Percentiles rank a stretch among this genome's conserved stretches.
These are phyloP conservation scores for Toxotes chatareus DNA, from an alignment of 2,113 vertebrate genomes.

Conservation along the genomic window DNA sequence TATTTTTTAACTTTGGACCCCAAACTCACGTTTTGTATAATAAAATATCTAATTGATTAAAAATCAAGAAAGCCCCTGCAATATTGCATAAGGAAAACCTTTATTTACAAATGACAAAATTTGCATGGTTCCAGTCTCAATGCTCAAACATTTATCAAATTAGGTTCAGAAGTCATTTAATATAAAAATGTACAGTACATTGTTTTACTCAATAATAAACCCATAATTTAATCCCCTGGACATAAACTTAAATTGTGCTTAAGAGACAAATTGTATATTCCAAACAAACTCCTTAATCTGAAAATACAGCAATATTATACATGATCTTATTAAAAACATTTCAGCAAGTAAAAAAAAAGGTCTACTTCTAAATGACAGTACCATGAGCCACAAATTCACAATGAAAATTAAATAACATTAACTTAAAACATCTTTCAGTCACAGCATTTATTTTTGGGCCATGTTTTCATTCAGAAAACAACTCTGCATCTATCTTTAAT, in stretches of 20 bases:
- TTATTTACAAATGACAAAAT: conserved; percentile 87
- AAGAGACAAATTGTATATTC: conserved; percentile 80
- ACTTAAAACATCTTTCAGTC: conserved; percentile 86
- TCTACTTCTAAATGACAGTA: conserved; percentile 83
- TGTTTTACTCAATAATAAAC: conserved; percentile 79
- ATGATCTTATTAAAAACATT: conserved; percentile 80
- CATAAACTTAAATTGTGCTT: conserved; percentile 86
- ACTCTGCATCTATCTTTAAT: conserved; percentile 76
- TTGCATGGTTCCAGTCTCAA: conserved; percentile 83
- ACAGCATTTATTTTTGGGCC: conserved; percentile 87
- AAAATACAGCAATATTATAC: conserved; percentile 85
- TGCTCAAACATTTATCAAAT: conserved; percentile 86
- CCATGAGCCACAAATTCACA: conserved; percentile 85
- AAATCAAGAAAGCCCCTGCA: neutral
- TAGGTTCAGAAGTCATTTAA: conserved; percentile 82
- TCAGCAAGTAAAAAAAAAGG: conserved; percentile 74
- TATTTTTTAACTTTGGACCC: neutral
- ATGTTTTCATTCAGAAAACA: conserved; percentile 77
- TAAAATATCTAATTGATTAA: neutral
- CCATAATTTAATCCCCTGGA: conserved; percentile 87
- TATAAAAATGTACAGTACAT: conserved; percentile 88
- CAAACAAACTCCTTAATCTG: conserved; percentile 81
- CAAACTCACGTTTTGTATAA: neutral
- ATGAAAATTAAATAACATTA: conserved; percentile 88
- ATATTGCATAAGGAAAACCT: conserved; percentile 79